These are phyloP conservation scores for Synaphobranchus kaupii DNA, from an alignment of 2,797 vertebrate genomes.

Conservation along the genomic window DNA sequence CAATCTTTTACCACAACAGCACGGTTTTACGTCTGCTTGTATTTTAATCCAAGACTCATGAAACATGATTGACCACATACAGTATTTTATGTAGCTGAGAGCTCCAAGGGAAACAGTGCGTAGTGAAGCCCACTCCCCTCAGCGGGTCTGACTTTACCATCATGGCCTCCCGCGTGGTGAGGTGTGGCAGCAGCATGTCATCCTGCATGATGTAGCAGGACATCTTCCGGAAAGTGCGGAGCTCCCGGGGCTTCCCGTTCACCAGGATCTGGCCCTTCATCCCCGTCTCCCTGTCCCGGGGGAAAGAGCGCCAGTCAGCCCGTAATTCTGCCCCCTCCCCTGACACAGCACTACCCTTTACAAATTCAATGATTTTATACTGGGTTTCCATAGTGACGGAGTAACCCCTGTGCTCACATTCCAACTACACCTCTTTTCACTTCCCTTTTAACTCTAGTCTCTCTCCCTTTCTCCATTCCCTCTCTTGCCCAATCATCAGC, in stretches of 20 bases:
- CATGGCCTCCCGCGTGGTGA: conserved; percentile 93
- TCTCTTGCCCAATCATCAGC: background rate
- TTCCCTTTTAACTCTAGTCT: background rate
- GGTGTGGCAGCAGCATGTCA: conserved; percentile 94
- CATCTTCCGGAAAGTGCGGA: conserved; percentile 98
- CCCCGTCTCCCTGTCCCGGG: conserved; percentile 82
- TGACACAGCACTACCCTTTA: background rate
- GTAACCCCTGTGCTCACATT: background rate
- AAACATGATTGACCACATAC: background rate
- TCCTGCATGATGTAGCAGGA: conserved; percentile 99
- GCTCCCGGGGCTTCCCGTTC: conserved; percentile 85
- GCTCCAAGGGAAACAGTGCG: background rate
- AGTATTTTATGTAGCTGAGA: background rate
- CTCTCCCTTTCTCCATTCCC: background rate
- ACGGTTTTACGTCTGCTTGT: background rate
- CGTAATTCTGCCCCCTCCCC: background rate
- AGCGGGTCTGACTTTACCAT: conserved; percentile 74
- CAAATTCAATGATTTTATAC: background rate
- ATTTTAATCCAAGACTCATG: background rate
- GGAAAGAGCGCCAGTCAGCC: background rate
- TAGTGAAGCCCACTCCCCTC: background rate
- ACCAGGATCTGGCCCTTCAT: conserved; percentile 97
- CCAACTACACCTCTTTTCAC: background rate
- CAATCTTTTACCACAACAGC: background rate
- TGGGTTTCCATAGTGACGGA: background rate